Evolutionary conservation across 2,113 vertebrate species (phyloP).

Genomic region (Scophthalmus maximus): DNA sequence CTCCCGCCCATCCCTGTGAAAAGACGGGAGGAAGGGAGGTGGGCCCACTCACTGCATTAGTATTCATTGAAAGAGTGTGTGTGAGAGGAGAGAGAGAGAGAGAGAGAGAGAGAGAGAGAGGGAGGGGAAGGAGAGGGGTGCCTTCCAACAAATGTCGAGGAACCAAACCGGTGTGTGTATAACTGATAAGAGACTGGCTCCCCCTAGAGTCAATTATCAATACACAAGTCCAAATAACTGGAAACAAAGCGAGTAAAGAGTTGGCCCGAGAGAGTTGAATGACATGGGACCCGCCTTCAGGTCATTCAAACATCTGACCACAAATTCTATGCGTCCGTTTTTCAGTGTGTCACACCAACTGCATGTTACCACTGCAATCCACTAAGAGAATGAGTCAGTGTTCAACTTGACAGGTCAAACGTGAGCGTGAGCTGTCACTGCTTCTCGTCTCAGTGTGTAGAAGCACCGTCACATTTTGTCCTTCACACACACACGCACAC

Average conservation of each 20-base stretch:
- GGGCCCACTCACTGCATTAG: constrained; percentile 81
- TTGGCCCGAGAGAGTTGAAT: neutral
- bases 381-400: no score
- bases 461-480: neutral
- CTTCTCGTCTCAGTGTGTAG: neutral
- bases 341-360: neutral
- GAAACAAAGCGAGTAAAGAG: constrained; percentile 59
- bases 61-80: constrained; percentile 81
- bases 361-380: neutral
- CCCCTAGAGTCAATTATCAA: constrained; percentile 77
- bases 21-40: constrained; percentile 77
- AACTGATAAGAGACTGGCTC: constrained; percentile 77
- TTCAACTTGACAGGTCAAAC: neutral
- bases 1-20: constrained; percentile 78
- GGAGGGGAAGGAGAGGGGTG: constrained; percentile 39
- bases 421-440: neutral
- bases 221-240: constrained; percentile 80
- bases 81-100: constrained; percentile 20
- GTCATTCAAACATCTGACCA: neutral
- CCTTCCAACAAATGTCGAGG: constrained; percentile 72
- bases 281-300: constrained; percentile 3
- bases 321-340: neutral
- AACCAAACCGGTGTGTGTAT: constrained; percentile 62
- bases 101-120: neutral
- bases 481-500: fast-evolving